Evolutionary conservation across 2,888 invertebrate species (phyloP), one percentile per base, ranked within the genome.

Genomic region (Cheilosia vulpina): DNA sequence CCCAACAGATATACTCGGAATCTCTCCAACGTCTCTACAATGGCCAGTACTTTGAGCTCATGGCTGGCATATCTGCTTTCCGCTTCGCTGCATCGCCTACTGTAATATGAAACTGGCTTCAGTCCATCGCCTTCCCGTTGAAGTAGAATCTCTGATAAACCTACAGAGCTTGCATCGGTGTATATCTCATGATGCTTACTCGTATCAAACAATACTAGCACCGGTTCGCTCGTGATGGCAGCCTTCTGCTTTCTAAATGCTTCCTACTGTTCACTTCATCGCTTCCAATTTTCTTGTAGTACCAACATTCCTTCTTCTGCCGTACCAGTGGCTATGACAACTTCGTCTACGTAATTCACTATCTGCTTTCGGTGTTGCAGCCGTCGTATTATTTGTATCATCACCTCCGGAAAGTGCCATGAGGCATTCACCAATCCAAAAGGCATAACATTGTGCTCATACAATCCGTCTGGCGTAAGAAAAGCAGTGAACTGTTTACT

Each of bases 401-500:
- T 89, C 62, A 89, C 75, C 27, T 88, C 69, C 71, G 89, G 89
- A 87, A 27, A 27, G 27, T 27, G 27, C 27, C 6, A 1, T 41
- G n/a, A 27, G 27, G 27, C 1, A 27, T 7, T 27, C 27, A 7
- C 7, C 27, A 27, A 27, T 27, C 27, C 27, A 6, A 27, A 27
- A 27, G 7, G 6, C 27, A 27, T 27, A 27, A 27, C 27, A 6
- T 27, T 27, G 7, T 27, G 27, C 27, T 6, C 27, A 27, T 6
- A 27, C 27, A 27, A 27, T 27, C 6, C 27, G 7, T 27, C 27
- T 6, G 6, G 27, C 27, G 27, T 27, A 27, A 27, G 89, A 66
- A 91, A 43, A 87, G 87, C 7, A 85, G 72, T 17, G 89, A 89
- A 1, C 90, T 89, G 66, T 90, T 90, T 1, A 87, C 27, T 27